phyloP scores from a whole-genome alignment of 92 coral and sea anemone species.

The Virgularia gustaviana region DNA sequence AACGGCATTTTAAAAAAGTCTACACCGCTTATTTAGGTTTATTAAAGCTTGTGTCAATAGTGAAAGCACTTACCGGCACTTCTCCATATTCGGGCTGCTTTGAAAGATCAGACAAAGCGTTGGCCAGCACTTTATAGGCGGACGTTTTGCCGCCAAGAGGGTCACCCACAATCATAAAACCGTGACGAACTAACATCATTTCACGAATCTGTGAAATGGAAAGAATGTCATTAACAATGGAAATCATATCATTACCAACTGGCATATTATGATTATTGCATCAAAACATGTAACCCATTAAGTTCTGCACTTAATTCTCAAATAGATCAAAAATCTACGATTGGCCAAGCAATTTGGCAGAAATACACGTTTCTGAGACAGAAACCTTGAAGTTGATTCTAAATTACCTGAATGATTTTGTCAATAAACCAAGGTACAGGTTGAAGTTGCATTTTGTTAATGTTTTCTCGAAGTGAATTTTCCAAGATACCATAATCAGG shows the following conservation, averaged over 20 bases:
- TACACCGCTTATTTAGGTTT: no score
- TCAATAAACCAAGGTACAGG: slow-evolving; percentile 96
- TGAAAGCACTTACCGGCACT: slow-evolving; percentile 67
- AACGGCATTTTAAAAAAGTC: no score
- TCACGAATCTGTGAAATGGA: slow-evolving; percentile 86
- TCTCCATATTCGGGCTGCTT: slow-evolving; percentile 63
- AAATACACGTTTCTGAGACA: no score
- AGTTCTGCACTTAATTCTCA: no score
- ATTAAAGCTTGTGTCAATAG: no score
- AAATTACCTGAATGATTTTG: slow-evolving; percentile 90
- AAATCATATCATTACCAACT: no score
- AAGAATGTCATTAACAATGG: no score
- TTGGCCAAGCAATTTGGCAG: no score
- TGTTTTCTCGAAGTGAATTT: slow-evolving; percentile 68
- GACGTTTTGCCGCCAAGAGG: slow-evolving; percentile 98
- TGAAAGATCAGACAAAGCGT: slow-evolving; percentile 75
- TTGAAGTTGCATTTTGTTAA: slow-evolving; percentile 62
- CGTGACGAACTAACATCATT: slow-evolving; percentile 98
- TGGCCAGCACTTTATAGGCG: slow-evolving; percentile 92
- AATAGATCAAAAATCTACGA: no score
- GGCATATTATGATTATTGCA: no score
- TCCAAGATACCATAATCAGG: slow-evolving; percentile 92
- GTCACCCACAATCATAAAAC: slow-evolving; percentile 99
- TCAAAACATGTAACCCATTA: no score
- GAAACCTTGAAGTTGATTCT: no score